phyloP scores from a whole-genome alignment of 2,113 vertebrate species.

The Corythornis madagascariensis region DNA sequence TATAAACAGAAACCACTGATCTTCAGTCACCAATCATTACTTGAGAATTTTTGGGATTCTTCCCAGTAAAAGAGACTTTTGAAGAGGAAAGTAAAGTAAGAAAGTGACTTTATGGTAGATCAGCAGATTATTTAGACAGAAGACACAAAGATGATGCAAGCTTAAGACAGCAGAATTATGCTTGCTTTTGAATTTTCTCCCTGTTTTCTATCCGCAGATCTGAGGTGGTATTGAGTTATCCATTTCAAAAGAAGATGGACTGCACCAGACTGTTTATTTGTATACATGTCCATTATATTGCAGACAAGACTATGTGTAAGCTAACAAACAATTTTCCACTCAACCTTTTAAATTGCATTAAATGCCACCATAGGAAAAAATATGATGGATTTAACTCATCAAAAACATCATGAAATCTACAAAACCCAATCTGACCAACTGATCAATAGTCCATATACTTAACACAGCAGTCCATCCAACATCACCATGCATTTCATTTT shows the following conservation, averaged over 20 bases:
- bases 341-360: background rate
- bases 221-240: background rate
- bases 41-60: background rate
- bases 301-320: background rate
- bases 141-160: background rate
- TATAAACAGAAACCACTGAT: background rate
- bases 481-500: background rate
- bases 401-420: background rate
- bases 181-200: background rate
- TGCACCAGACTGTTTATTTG: background rate
- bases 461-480: background rate
- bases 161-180: background rate
- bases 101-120: background rate
- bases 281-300: background rate
- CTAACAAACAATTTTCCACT: background rate
- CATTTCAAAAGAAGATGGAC: background rate
- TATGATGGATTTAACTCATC: background rate
- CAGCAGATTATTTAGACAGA: background rate
- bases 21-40: background rate
- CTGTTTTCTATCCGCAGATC: background rate
- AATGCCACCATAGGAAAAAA: background rate
- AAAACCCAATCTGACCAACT: background rate
- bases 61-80: background rate
- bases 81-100: background rate
- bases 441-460: background rate